Evolutionary conservation across 2,113 vertebrate genomes (phyloP).

Genomic region (Enhydra lutris): DNA sequence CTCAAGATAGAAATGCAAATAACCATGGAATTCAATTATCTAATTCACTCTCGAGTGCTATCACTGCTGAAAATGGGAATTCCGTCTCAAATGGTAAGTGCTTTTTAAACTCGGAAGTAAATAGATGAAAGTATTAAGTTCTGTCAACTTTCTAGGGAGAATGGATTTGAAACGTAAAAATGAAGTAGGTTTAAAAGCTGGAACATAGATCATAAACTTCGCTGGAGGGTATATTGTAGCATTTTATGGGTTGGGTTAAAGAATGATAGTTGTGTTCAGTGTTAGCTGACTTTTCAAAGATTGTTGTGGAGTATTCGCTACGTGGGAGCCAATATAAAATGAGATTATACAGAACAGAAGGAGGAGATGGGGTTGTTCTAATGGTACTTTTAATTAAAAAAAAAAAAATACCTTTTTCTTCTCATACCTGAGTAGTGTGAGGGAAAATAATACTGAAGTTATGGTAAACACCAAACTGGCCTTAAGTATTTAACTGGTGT

Average conservation of each 20-base stretch:
- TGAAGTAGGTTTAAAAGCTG: conserved; percentile 34
- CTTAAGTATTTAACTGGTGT: not conserved
- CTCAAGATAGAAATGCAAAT: conserved; percentile 96
- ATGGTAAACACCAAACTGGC: not conserved
- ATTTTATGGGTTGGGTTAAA: not conserved
- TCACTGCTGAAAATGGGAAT: conserved; percentile 94
- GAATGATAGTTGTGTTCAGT: not conserved
- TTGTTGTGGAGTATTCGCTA: not conserved
- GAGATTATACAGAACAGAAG: not conserved
- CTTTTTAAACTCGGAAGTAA: conserved; percentile 50
- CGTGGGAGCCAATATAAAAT: not conserved
- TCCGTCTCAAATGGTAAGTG: conserved; percentile 92
- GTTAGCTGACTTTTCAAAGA: not conserved
- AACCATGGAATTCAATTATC: conserved; percentile 84
- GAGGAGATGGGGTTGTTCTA: not conserved
- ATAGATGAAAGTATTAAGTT: conserved; percentile 23
- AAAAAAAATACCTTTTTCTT: not conserved
- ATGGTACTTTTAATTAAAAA: not conserved
- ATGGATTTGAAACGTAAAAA: conserved; percentile 23
- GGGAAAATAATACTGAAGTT: not conserved
- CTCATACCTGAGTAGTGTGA: not conserved
- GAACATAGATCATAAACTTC: conserved; percentile 10
- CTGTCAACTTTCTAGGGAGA: conserved; percentile 24
- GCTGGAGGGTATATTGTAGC: not conserved
- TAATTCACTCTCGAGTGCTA: conserved; percentile 80